Percentiles rank a stretch among this genome's conserved stretches.
Conservation (phyloP, 2,113 vertebrate species). For the Sterrhoptilus dennistouni region DNA sequence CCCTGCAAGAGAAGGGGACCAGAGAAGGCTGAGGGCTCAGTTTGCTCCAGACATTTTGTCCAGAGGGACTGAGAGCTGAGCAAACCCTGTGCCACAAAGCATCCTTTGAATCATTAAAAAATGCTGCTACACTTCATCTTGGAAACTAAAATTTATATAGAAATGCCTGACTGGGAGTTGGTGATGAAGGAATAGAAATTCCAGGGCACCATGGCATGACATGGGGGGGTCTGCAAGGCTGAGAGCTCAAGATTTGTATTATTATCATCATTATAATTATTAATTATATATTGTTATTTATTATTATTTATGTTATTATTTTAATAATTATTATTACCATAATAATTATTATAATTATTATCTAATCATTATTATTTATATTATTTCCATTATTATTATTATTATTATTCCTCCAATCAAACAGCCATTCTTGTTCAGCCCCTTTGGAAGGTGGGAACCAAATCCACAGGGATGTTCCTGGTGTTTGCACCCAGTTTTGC, state of each 20-base stretch:
- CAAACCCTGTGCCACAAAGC: neutral
- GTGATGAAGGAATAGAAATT: neutral
- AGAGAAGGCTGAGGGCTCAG: neutral
- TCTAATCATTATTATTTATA: too few relatives aligned
- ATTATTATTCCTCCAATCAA: too few relatives aligned
- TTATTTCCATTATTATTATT: neutral
- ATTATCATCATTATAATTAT: neutral
- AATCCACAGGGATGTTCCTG: neutral
- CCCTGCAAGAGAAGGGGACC: neutral
- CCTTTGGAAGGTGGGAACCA: neutral
- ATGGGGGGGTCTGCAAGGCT: neutral
- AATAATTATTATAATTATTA: too few relatives aligned
- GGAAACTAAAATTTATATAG: neutral
- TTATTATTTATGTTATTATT: too few relatives aligned
- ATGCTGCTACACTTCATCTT: neutral
- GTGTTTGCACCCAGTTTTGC: neutral
- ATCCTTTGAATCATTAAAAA: neutral
- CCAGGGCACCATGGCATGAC: rapidly evolving
- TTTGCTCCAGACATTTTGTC: neutral
- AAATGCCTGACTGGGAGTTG: neutral
- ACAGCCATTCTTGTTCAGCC: too few relatives aligned
- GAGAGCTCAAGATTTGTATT: neutral
- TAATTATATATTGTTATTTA: neutral
- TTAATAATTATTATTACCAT: too few relatives aligned
- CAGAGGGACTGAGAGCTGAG: neutral